A percentile compares a stretch with the other conserved stretches of the same genome.
Conservation (phyloP, 2,888 invertebrate species). For the Oasisia sp. region DNA sequence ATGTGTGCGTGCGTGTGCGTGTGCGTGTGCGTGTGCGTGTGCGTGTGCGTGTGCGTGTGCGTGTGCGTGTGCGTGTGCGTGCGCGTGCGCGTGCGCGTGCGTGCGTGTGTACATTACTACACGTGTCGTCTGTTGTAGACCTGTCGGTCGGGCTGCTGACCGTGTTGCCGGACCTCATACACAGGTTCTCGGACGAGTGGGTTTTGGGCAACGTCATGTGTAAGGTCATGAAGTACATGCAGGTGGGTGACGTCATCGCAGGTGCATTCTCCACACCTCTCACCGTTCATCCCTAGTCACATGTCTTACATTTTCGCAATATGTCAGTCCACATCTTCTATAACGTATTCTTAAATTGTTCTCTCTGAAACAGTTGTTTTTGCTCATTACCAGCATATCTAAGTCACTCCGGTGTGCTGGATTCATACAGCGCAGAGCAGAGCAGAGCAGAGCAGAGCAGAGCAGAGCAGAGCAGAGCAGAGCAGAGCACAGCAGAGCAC, state of each 20-base stretch:
- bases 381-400: no score
- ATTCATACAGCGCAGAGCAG: no score
- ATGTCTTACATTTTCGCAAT: no score
- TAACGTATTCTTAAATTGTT: no score
- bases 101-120: slow-evolving; percentile 23
- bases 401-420: no score
- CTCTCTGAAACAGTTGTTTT: no score
- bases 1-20: slow-evolving; percentile 19
- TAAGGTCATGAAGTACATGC: neutral
- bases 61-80: neutral
- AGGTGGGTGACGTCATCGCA: neutral
- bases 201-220: neutral
- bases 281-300: no score
- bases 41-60: slow-evolving; percentile 22
- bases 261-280: neutral
- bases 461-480: no score
- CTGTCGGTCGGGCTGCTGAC: neutral
- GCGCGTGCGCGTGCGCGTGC: slow-evolving; percentile 23
- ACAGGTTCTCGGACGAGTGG: neutral
- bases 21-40: neutral
- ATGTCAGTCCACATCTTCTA: no score
- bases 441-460: no score
- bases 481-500: no score
- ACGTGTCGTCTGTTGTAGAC: neutral
- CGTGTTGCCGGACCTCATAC: neutral